phyloP scores from a whole-genome alignment of 2,797 vertebrate genomes.

The Hypotaenidia philippensis region DNA sequence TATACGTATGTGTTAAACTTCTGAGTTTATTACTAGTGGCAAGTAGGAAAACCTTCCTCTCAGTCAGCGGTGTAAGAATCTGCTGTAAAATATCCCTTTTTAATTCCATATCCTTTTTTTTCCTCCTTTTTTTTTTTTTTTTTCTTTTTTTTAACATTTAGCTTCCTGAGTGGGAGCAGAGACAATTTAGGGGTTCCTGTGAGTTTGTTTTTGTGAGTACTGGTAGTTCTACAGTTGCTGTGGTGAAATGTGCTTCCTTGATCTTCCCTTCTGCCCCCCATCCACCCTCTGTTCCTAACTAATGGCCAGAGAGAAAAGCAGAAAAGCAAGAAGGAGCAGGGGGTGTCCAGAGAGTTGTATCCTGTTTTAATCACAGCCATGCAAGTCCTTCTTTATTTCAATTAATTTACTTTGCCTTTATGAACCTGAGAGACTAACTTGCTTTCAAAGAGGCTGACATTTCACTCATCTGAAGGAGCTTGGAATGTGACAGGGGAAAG shows the following conservation, averaged over 20 bases:
- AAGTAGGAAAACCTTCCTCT: slow-evolving; percentile 41
- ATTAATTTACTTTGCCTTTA: slow-evolving; percentile 84
- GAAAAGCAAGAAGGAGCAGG: slow-evolving; percentile 47
- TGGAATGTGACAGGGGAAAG: slow-evolving; percentile 88
- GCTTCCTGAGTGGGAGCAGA: not conserved
- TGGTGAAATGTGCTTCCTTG: not conserved
- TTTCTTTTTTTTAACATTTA: not conserved
- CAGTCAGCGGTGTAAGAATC: slow-evolving; percentile 26
- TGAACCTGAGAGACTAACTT: slow-evolving; percentile 81
- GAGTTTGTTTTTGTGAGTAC: slow-evolving; percentile 27
- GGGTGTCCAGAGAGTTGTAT: slow-evolving; percentile 43
- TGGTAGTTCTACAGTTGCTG: not conserved
- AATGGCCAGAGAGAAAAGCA: slow-evolving; percentile 11
- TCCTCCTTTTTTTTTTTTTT: not conserved
- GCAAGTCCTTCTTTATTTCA: slow-evolving; percentile 76
- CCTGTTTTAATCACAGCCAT: slow-evolving; percentile 72
- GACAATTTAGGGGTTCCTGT: not conserved
- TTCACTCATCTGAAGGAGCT: slow-evolving; percentile 83
- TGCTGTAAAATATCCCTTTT: slow-evolving; percentile 15
- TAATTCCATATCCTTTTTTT: too few relatives aligned
- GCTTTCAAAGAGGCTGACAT: slow-evolving; percentile 82
- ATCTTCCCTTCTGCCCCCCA: not conserved
- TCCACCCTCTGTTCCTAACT: not conserved
- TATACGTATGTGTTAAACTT: slow-evolving; percentile 49
- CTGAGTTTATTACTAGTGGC: slow-evolving; percentile 11